Evolutionary conservation across 64 coral and sea anemone genomes (phyloP).

Genomic region (Platygyra sinensis): DNA sequence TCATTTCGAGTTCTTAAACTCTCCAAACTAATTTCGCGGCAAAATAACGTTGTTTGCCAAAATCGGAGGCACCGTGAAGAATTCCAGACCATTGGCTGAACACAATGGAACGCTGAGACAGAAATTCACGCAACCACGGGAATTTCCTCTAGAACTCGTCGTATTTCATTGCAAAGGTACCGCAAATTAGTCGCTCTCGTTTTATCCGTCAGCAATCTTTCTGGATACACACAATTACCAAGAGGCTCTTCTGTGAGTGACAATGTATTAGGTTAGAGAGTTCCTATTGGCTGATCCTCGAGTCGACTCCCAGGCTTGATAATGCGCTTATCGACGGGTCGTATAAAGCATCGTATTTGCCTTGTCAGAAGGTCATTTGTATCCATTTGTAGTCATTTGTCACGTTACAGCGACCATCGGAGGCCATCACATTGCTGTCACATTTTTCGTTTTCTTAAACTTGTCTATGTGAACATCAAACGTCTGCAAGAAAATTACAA

Average conservation of each 20-base stretch:
- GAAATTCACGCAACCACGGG: slow-evolving; percentile 13
- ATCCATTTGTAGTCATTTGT: slow-evolving; percentile 52
- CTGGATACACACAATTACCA: background rate
- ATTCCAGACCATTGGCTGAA: background rate
- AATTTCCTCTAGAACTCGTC: slow-evolving; percentile 9
- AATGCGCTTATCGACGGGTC: slow-evolving; percentile 15
- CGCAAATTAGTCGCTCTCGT: slow-evolving; percentile 4
- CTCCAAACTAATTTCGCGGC: background rate
- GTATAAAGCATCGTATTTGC: slow-evolving; percentile 26
- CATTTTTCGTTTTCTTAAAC: slow-evolving; percentile 1
- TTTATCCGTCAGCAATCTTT: slow-evolving; percentile 27
- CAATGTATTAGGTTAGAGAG: background rate
- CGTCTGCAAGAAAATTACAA: background rate
- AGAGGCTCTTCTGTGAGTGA: background rate
- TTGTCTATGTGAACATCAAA: background rate
- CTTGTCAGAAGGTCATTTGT: slow-evolving; percentile 55
- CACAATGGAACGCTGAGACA: slow-evolving; percentile 17
- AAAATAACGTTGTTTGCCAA: background rate
- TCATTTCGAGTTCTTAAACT: slow-evolving; percentile 10
- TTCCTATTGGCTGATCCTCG: slow-evolving; percentile 2
- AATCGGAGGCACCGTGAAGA: background rate
- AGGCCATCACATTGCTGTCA: background rate
- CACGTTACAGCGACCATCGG: background rate
- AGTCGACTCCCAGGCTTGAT: slow-evolving; percentile 1
- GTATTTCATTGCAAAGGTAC: slow-evolving; percentile 36